A percentile compares a stretch with the other conserved stretches of the same genome.
These are phyloP conservation scores for Percina caprodes DNA, from an alignment of 2,113 vertebrate genomes.

Conservation along the genomic window DNA sequence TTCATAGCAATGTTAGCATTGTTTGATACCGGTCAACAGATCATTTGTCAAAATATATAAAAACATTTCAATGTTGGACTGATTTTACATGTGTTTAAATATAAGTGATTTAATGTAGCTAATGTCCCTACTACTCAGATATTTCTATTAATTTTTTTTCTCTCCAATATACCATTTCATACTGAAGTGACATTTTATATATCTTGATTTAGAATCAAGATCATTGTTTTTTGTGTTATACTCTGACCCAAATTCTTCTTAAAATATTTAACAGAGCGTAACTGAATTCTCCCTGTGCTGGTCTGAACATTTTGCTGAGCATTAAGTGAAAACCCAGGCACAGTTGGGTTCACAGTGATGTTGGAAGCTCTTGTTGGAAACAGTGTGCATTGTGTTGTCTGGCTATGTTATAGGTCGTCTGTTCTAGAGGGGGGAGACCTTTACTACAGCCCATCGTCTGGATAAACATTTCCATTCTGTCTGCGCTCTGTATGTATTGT, in stretches of 20 bases:
- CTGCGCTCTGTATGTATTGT: slow-evolving; percentile 39
- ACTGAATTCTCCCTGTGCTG: slow-evolving; percentile 32
- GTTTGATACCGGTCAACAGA: background rate
- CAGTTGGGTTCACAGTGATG: slow-evolving; percentile 59
- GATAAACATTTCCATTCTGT: slow-evolving; percentile 75
- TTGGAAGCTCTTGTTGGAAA: slow-evolving; percentile 74
- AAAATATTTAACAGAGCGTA: slow-evolving; percentile 32
- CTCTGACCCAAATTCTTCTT: slow-evolving; percentile 11
- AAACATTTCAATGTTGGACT: background rate
- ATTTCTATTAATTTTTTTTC: background rate
- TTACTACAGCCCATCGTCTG: slow-evolving; percentile 60
- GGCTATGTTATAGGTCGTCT: slow-evolving; percentile 66
- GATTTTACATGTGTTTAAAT: background rate
- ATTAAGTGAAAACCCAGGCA: slow-evolving; percentile 77
- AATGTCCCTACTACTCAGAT: background rate
- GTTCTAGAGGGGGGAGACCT: slow-evolving; percentile 47
- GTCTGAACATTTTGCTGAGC: slow-evolving; percentile 47
- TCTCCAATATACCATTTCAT: slow-evolving; percentile 9
- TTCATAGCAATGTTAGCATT: background rate
- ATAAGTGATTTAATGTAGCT: background rate
- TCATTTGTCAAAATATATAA: background rate
- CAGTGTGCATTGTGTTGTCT: slow-evolving; percentile 74
- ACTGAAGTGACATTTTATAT: slow-evolving; percentile 11
- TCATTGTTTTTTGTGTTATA: slow-evolving; percentile 26
- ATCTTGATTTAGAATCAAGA: slow-evolving; percentile 44